A percentile compares a stretch with the other conserved stretches of the same genome.
Conservation (phyloP, 2,113 vertebrate species). For the Syngnathoides biaculeatus region DNA sequence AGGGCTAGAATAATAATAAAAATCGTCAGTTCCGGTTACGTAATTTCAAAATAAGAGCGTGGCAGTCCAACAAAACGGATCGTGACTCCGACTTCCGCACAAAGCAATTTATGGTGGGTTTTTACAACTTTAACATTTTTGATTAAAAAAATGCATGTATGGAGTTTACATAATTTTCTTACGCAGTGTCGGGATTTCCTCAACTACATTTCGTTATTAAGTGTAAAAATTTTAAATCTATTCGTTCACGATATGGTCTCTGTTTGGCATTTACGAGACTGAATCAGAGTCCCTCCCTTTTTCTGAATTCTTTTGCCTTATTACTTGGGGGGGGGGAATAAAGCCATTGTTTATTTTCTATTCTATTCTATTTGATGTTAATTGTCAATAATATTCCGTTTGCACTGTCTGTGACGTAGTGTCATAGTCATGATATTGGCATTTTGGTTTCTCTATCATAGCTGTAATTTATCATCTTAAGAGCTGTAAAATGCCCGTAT, state of each 20-base stretch:
- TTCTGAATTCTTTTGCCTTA: not conserved
- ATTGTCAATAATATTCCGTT: too few species aligned
- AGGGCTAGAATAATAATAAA: not conserved
- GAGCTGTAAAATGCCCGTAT: too few species aligned
- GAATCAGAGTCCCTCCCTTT: too few species aligned
- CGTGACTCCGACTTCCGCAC: not conserved
- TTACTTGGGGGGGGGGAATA: too few species aligned
- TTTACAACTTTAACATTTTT: rapidly evolving
- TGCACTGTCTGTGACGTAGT: not conserved
- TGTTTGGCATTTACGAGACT: not conserved
- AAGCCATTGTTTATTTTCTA: too few species aligned
- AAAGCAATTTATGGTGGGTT: too few species aligned
- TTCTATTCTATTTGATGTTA: too few species aligned
- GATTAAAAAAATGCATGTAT: too few species aligned
- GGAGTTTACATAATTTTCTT: not conserved
- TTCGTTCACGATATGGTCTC: not conserved
- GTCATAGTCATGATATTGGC: not conserved
- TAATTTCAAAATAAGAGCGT: slow-evolving; percentile 29
- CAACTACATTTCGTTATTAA: not conserved
- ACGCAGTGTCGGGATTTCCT: too few species aligned
- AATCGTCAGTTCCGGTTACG: not conserved
- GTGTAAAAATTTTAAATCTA: not conserved
- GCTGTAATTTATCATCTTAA: too few species aligned
- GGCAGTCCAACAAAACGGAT: rapidly evolving
- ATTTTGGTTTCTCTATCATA: not conserved